Percentiles rank a stretch among this genome's conserved stretches.
These are phyloP conservation scores for Aldabrachelys gigantea DNA, from an alignment of 2,113 vertebrate genomes.

Conservation along the genomic window DNA sequence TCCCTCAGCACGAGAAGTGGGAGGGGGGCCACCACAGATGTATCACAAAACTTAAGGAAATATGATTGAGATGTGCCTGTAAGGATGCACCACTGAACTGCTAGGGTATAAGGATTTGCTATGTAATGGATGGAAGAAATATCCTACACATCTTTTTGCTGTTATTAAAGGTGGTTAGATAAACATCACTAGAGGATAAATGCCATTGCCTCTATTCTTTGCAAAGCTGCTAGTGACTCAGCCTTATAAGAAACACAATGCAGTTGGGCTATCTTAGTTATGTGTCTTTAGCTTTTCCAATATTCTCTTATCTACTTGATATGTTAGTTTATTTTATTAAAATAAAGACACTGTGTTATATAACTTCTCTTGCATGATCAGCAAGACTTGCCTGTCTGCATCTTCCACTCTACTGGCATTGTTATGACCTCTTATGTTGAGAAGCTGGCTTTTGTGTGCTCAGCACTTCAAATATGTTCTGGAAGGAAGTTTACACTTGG, in stretches of 20 bases:
- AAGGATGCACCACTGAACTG: background rate
- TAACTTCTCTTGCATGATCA: background rate
- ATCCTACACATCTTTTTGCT: background rate
- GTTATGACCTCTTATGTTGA: background rate
- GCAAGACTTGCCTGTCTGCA: background rate
- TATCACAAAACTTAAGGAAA: background rate
- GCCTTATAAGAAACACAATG: background rate
- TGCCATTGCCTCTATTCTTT: background rate
- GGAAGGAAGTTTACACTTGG: background rate
- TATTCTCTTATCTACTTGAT: background rate
- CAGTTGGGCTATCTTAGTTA: background rate
- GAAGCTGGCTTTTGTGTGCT: background rate
- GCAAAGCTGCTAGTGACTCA: background rate
- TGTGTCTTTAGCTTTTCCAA: background rate
- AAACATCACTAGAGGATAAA: background rate
- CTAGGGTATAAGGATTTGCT: background rate
- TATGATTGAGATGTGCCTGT: background rate
- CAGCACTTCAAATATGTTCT: background rate
- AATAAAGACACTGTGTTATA: background rate
- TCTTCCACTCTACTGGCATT: background rate
- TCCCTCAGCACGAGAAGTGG: background rate
- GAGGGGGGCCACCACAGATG: background rate
- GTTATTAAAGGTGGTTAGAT: background rate
- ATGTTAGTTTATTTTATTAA: background rate
- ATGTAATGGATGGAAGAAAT: background rate